phyloP scores from a whole-genome alignment of 2,113 vertebrate genomes.

The Misgurnus mizolepis region DNA sequence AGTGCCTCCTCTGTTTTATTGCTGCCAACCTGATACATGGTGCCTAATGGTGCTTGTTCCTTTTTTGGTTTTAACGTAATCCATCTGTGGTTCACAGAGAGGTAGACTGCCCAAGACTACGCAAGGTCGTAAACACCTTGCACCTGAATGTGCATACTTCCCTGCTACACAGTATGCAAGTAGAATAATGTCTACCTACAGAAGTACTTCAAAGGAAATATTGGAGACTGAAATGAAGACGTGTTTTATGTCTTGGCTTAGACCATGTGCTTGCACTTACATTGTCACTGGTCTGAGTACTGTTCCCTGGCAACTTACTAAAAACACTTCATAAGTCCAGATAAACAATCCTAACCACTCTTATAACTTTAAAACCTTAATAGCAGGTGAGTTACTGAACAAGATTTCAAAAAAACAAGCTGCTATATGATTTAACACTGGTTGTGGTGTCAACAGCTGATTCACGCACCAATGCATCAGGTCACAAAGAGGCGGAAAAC shows the following conservation, averaged over 20 bases:
- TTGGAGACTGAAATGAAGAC: conserved; percentile 17
- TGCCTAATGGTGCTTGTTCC: conserved; percentile 17
- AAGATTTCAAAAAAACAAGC: too few relatives aligned
- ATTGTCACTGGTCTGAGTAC: conserved; percentile 15
- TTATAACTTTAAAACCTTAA: background rate
- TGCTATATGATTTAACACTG: background rate
- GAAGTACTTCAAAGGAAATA: background rate
- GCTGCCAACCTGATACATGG: conserved; percentile 44
- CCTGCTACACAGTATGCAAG: too few relatives aligned
- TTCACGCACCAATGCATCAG: conserved; percentile 31
- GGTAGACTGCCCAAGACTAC: conserved; percentile 14
- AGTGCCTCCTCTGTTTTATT: conserved; percentile 39
- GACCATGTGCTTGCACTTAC: background rate
- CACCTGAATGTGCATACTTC: too few relatives aligned
- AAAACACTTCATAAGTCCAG: conserved; percentile 16
- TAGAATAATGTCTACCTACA: too few relatives aligned
- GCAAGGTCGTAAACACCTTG: conserved; percentile 10
- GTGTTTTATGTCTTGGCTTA: conserved; percentile 15
- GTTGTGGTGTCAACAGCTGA: background rate
- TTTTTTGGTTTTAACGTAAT: background rate
- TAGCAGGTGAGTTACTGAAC: background rate
- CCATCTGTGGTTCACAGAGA: background rate
- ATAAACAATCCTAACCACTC: conserved; percentile 4
- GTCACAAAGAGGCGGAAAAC: conserved; percentile 35
- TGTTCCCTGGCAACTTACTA: conserved; percentile 33